Conservation (phyloP, 2,113 vertebrate species). For the Platichthys flesus region DNA sequence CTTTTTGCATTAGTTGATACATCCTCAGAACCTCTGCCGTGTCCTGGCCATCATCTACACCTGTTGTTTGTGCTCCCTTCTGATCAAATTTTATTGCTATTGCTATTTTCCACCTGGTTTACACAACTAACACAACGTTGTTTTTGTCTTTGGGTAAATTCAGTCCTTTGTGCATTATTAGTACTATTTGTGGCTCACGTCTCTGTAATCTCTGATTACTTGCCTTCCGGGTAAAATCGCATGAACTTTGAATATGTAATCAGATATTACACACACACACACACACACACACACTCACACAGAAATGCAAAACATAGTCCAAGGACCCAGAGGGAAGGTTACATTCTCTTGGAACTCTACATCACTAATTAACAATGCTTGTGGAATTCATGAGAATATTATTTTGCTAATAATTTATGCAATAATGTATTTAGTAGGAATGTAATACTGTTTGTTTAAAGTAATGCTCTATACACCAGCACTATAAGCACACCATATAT, state of each 20-base stretch:
- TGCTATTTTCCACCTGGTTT: not conserved
- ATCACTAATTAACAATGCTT: not conserved
- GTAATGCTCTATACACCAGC: not conserved
- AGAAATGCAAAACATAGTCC: not conserved
- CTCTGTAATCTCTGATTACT: not conserved
- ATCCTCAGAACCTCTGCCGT: no score
- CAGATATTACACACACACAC: not conserved
- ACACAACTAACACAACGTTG: not conserved
- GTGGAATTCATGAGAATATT: not conserved
- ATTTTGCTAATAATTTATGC: not conserved
- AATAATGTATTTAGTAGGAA: not conserved
- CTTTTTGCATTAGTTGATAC: no score
- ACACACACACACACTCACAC: not conserved
- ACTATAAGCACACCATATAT: not conserved
- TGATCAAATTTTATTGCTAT: not conserved
- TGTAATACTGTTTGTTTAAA: not conserved
- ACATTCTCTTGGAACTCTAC: not conserved
- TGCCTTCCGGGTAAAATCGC: not conserved
- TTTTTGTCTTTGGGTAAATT: not conserved
- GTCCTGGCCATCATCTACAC: no score
- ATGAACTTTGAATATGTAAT: conserved; percentile 3
- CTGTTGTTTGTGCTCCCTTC: no score
- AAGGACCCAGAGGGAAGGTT: conserved; percentile 37
- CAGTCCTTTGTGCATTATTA: conserved; percentile 1
- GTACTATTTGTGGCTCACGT: not conserved